Evolutionary conservation across 2,113 vertebrate genomes (phyloP).

Genomic region (Emberiza fucata): DNA sequence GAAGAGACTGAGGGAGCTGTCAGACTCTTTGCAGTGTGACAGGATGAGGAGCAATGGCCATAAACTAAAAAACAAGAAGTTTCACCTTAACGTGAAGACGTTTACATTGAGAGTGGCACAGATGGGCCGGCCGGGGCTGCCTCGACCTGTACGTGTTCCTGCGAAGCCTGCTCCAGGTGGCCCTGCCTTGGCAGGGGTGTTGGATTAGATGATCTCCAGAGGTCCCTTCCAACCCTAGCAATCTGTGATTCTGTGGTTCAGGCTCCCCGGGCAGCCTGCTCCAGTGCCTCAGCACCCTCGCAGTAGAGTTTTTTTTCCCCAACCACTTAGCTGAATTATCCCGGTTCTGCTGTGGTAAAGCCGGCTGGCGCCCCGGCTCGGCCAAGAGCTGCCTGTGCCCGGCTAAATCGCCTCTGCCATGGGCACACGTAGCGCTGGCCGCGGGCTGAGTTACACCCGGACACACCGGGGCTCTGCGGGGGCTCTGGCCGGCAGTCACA

Average conservation of each 20-base stretch:
- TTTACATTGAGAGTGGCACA: neutral
- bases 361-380: neutral
- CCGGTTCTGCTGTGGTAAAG: neutral
- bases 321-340: no score
- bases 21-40: neutral
- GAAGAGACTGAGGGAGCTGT: neutral
- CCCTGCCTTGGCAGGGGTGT: neutral
- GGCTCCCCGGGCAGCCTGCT: neutral
- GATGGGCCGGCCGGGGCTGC: no score
- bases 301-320: neutral
- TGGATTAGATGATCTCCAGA: neutral
- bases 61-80: neutral
- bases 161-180: neutral
- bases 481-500: no score
- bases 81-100: neutral
- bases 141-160: neutral
- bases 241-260: no score
- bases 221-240: neutral
- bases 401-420: rapidly evolving
- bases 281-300: neutral
- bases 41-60: neutral
- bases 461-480: neutral
- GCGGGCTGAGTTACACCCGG: neutral
- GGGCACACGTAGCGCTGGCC: no score
- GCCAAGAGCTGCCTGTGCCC: neutral